These are phyloP conservation scores for Piprites chloris DNA, from an alignment of 2,113 vertebrate genomes.

Conservation along the genomic window DNA sequence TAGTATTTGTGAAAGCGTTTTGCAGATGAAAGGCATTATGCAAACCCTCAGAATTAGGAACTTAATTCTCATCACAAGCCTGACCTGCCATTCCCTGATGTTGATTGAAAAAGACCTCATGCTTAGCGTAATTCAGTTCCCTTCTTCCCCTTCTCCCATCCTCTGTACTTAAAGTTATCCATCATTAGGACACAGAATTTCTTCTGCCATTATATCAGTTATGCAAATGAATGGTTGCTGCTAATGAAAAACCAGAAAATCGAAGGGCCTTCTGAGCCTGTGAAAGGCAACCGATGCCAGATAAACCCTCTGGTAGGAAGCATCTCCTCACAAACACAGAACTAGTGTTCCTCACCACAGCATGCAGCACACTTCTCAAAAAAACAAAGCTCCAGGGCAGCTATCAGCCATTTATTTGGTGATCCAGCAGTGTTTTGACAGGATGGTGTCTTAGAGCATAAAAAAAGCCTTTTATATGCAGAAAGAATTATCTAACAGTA, in stretches of 20 bases:
- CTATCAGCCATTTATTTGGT: background rate
- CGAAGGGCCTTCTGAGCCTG: background rate
- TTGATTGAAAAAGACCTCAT: slow-evolving; percentile 1
- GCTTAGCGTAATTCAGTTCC: background rate
- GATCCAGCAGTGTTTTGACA: slow-evolving; percentile 20
- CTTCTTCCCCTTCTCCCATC: background rate
- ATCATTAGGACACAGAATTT: background rate
- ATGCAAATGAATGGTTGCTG: background rate
- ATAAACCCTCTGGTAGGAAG: background rate
- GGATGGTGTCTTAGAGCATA: background rate
- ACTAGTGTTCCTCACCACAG: background rate
- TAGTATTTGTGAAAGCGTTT: slow-evolving; percentile 31
- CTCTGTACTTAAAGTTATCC: background rate
- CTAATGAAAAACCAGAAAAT: background rate
- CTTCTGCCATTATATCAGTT: background rate
- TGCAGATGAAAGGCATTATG: slow-evolving; percentile 31
- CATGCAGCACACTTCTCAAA: background rate
- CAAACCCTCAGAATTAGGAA: slow-evolving; percentile 43
- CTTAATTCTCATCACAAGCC: slow-evolving; percentile 58
- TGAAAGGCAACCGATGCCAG: background rate
- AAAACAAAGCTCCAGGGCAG: background rate
- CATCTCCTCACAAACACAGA: background rate
- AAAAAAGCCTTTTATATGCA: background rate
- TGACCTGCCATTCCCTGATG: slow-evolving; percentile 23
- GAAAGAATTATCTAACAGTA: slow-evolving; percentile 2